Conservation (phyloP, 53 echinoderm and acorn worm species). For the Echinarachnius parma region DNA sequence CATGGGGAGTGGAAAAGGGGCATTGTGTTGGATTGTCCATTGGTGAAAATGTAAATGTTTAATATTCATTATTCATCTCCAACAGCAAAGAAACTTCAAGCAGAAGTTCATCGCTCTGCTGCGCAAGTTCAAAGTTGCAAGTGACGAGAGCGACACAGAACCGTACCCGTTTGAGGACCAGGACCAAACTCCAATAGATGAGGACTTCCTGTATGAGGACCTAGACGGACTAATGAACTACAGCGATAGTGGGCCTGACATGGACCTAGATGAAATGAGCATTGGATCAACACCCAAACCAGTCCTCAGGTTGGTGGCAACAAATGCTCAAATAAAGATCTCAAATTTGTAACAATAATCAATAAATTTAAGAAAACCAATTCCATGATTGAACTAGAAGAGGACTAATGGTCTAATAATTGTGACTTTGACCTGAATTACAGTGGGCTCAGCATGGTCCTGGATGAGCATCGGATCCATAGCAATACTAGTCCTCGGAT, state of each 20-base stretch:
- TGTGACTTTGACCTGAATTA: too few species aligned
- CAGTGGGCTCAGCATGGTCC: too few species aligned
- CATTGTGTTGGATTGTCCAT: too few species aligned
- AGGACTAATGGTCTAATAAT: too few species aligned
- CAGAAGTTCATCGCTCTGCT: constrained; percentile 97
- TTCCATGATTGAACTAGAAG: too few species aligned
- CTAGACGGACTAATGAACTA: constrained; percentile 82
- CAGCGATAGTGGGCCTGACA: constrained; percentile 95
- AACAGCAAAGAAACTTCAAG: constrained; percentile 97
- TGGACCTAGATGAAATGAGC: constrained; percentile 90
- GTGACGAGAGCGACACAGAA: constrained; percentile 95
- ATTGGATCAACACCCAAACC: constrained; percentile 98
- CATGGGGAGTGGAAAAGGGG: too few species aligned
- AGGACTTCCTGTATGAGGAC: constrained; percentile 95
- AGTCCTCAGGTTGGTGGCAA: constrained; percentile 76
- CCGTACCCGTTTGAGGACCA: constrained; percentile 85
- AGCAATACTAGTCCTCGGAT: too few species aligned
- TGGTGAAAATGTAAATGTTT: background rate
- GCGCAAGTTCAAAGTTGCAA: constrained; percentile 95
- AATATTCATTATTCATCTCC: background rate
- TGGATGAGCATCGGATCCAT: too few species aligned
- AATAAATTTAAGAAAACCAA: too few species aligned
- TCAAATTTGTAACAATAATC: too few species aligned
- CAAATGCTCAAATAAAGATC: too few species aligned
- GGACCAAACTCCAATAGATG: constrained; percentile 83